A percentile compares a stretch with the other conserved stretches of the same genome.
phyloP scores from a whole-genome alignment of 92 coral and sea anemone species.

The Epizoanthus stellaris region DNA sequence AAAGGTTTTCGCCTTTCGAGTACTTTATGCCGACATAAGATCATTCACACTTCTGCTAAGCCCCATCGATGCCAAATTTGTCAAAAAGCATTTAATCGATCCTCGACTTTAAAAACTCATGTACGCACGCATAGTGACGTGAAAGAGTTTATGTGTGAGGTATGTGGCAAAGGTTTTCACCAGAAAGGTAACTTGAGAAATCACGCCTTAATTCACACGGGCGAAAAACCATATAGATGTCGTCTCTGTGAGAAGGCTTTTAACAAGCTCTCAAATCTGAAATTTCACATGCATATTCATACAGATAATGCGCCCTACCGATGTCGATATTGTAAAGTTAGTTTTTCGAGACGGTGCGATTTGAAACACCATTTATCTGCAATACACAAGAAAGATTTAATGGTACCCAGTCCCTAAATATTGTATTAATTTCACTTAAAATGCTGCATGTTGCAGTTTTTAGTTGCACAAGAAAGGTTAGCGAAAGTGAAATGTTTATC shows the following conservation, averaged over 20 bases:
- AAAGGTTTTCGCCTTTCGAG: slow-evolving; percentile 90
- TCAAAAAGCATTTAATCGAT: slow-evolving; percentile 85
- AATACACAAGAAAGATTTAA: not conserved
- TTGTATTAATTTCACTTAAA: not conserved
- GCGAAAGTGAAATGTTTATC: not conserved
- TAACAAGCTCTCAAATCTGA: slow-evolving; percentile 86
- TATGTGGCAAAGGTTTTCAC: slow-evolving; percentile 91
- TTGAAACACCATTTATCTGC: slow-evolving; percentile 62
- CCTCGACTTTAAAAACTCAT: slow-evolving; percentile 88
- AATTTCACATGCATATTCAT: slow-evolving; percentile 88
- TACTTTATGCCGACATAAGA: slow-evolving; percentile 89
- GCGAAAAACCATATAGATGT: slow-evolving; percentile 89
- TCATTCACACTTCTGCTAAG: slow-evolving; percentile 84
- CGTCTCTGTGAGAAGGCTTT: slow-evolving; percentile 83
- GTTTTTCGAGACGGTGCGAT: slow-evolving; percentile 86
- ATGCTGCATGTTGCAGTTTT: slow-evolving; percentile 9
- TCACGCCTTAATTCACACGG: slow-evolving; percentile 86
- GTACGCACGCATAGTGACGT: slow-evolving; percentile 84
- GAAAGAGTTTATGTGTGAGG: slow-evolving; percentile 81
- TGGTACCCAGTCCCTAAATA: not conserved
- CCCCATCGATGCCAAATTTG: slow-evolving; percentile 89
- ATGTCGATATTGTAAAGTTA: slow-evolving; percentile 79
- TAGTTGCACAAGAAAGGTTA: slow-evolving; percentile 10
- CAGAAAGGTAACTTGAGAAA: slow-evolving; percentile 91
- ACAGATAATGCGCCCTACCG: slow-evolving; percentile 87